Evolutionary conservation across 2,888 invertebrate genomes (phyloP).

Genomic region (Ophion obscuratus): DNA sequence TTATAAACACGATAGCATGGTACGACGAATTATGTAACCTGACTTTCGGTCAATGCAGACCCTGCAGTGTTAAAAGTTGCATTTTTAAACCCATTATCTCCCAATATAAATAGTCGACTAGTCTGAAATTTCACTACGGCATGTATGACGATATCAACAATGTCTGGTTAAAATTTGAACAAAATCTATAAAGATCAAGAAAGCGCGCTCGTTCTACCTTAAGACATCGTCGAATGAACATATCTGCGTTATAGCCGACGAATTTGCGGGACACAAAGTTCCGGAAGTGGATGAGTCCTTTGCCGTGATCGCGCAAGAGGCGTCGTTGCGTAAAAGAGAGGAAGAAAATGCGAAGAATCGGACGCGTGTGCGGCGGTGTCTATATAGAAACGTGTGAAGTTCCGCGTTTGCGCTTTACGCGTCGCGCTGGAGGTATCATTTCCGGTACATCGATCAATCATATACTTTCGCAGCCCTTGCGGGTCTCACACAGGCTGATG

Average conservation of each 20-base stretch:
- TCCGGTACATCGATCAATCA: slow-evolving; percentile 68
- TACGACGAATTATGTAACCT: too few relatives aligned
- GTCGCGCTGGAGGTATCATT: slow-evolving; percentile 61
- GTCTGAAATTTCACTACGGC: too few relatives aligned
- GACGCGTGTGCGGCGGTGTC: slow-evolving; percentile 68
- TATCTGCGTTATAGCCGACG: not conserved
- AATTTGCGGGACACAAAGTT: slow-evolving; percentile 2
- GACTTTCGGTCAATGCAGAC: too few relatives aligned
- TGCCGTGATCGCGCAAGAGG: slow-evolving; percentile 17
- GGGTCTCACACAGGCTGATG: slow-evolving; percentile 36
- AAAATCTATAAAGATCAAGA: too few relatives aligned
- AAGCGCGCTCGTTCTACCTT: too few relatives aligned
- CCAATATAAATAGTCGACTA: too few relatives aligned
- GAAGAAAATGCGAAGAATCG: slow-evolving; percentile 33
- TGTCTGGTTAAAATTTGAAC: too few relatives aligned
- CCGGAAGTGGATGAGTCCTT: slow-evolving; percentile 36
- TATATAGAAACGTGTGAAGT: slow-evolving; percentile 34
- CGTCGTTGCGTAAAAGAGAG: slow-evolving; percentile 50
- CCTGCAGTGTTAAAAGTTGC: too few relatives aligned
- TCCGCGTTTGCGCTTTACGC: slow-evolving; percentile 50
- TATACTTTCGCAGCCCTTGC: slow-evolving; percentile 68
- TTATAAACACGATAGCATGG: too few relatives aligned
- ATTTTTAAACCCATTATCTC: too few relatives aligned
- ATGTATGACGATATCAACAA: too few relatives aligned
- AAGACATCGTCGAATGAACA: slow-evolving; percentile 8